Evolutionary conservation across 2,113 vertebrate genomes (phyloP), one percentile per base, ranked within the genome.

Genomic region (Pogona vitticeps): DNA sequence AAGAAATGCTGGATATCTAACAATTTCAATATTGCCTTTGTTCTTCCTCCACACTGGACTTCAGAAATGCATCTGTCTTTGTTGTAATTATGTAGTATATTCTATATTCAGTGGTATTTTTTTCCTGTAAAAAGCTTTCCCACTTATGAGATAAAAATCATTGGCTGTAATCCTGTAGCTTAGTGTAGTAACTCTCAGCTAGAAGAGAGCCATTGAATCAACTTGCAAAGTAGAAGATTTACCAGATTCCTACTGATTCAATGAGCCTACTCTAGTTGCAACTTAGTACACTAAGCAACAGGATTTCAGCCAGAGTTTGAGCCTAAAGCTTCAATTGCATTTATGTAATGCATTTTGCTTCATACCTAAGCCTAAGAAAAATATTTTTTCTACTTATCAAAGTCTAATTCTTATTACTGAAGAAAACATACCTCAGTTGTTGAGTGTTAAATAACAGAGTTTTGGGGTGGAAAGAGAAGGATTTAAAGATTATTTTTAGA

Each of bases 361-460:
- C 86, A 77, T 26, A 40, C 2, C 18, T 46, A 33, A 90, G 90
- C 84, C 94, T 42, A 80, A 85, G 73, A 18, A 81, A 76, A 14
- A 20, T 36, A 36, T 0, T 1, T 1, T 21, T 1, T 42, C 26
- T 33, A 0, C 52, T 58, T n/a, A 20, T 76, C 71, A 33, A 76
- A 71, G 46, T 52, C 46, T 52, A 52, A 52, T 52, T 52, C 46
- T 52, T 6, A 52, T 52, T 52, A 52, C 10, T 52, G 46, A 52
- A 52, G 10, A 0, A 17, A 4, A 67, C n/a, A 3, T 1, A 70
- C 0, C 67, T 65, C 8, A 9, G 52, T 73, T 72, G 58, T 31
- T 80, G 33, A 28, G 28, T 36, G 36, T 33, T 68, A 68, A 26
- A 42, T 2, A 0, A 0, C 61, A 3, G 3, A 0, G 0, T 0